phyloP scores from a whole-genome alignment of 2,888 invertebrate species.

The Drosophila setosimentum region DNA sequence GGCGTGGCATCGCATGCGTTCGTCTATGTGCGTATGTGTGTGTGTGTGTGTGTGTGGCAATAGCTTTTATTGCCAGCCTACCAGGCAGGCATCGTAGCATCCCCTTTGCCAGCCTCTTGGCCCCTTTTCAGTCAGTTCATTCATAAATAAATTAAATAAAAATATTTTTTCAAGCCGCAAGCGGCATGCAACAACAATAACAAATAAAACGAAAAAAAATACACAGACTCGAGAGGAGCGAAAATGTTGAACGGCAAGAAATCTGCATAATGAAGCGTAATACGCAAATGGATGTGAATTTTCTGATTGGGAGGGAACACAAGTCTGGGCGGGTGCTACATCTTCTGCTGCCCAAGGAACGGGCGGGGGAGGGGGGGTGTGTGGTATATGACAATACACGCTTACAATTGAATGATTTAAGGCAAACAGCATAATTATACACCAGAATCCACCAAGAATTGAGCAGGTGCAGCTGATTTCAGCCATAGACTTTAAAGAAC shows the following conservation, averaged over 20 bases:
- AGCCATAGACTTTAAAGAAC: slow-evolving; percentile 4
- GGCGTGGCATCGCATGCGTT: slow-evolving; percentile 3
- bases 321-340: not conserved
- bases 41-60: slow-evolving; percentile 42
- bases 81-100: slow-evolving; percentile 15
- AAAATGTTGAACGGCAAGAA: slow-evolving; percentile 62
- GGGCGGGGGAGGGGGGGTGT: slow-evolving; percentile 1
- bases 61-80: slow-evolving; percentile 76
- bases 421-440: slow-evolving; percentile 59
- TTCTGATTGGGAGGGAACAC: slow-evolving; percentile 61
- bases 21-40: slow-evolving; percentile 9
- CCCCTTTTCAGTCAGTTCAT: slow-evolving; percentile 53
- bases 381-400: slow-evolving; percentile 42
- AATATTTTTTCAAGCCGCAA: slow-evolving; percentile 82
- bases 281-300: slow-evolving; percentile 74
- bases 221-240: slow-evolving; percentile 21
- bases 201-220: slow-evolving; percentile 64
- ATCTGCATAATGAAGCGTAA: slow-evolving; percentile 83
- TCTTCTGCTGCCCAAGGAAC: not conserved
- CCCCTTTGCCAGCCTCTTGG: slow-evolving; percentile 6
- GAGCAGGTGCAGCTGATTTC: slow-evolving; percentile 12
- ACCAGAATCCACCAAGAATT: slow-evolving; percentile 2
- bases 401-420: slow-evolving; percentile 55
- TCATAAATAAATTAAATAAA: slow-evolving; percentile 84
- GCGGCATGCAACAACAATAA: slow-evolving; percentile 77